Percentiles rank a stretch among this genome's conserved stretches.
These are phyloP conservation scores for Silurus asotus DNA, from an alignment of 2,113 vertebrate species.

Conservation along the genomic window DNA sequence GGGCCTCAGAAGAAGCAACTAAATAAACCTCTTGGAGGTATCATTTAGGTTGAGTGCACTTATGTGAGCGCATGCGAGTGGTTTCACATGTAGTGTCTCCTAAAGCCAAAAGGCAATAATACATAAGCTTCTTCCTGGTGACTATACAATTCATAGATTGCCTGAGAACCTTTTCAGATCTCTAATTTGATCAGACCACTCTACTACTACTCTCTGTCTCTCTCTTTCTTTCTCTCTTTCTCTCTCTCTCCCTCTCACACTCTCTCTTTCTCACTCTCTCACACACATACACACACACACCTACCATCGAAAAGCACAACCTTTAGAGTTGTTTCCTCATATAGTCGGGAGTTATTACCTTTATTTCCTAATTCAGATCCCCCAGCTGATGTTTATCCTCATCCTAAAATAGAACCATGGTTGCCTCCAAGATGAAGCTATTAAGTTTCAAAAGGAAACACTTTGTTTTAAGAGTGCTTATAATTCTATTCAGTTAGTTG, in stretches of 20 bases:
- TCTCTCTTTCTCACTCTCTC: slow-evolving; percentile 7
- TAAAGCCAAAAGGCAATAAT: slow-evolving; percentile 39
- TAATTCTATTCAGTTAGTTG: slow-evolving; percentile 19
- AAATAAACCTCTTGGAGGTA: slow-evolving; percentile 15
- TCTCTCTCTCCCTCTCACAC: neutral
- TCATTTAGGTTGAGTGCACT: slow-evolving; percentile 30
- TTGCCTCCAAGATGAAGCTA: slow-evolving; percentile 43
- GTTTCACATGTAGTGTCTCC: slow-evolving; percentile 22
- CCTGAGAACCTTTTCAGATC: slow-evolving; percentile 44
- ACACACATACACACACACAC: slow-evolving; percentile 3
- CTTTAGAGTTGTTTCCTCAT: slow-evolving; percentile 41
- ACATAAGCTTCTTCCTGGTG: slow-evolving; percentile 40
- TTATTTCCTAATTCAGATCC: slow-evolving; percentile 50
- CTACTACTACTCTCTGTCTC: neutral
- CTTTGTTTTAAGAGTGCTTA: slow-evolving; percentile 41
- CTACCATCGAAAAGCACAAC: slow-evolving; percentile 39
- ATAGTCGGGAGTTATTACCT: slow-evolving; percentile 33
- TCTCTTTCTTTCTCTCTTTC: neutral
- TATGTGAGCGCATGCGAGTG: slow-evolving; percentile 17
- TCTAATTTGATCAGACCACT: slow-evolving; percentile 45
- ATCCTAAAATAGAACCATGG: slow-evolving; percentile 38
- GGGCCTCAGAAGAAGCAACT: neutral
- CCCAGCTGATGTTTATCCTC: slow-evolving; percentile 33
- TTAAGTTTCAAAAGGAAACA: slow-evolving; percentile 43
- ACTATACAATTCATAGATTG: slow-evolving; percentile 37